A percentile compares a stretch with the other conserved stretches of the same genome.
Evolutionary conservation across 2,888 invertebrate genomes (phyloP).

Genomic region (Amblyjoppa fuscipennis): DNA sequence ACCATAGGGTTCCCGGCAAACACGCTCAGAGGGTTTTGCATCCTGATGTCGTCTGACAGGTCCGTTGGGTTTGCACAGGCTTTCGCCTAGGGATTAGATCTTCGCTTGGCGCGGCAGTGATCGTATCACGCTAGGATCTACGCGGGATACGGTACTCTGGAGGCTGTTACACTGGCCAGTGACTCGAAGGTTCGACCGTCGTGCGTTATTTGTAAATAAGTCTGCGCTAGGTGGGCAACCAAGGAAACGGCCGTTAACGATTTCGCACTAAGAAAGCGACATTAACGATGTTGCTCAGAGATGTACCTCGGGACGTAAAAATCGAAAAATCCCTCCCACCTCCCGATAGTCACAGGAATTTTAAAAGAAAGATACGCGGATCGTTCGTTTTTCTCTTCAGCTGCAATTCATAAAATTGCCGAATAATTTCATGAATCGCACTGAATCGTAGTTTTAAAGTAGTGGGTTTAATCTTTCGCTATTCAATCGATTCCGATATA

Average conservation of each 20-base stretch:
- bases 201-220: not conserved
- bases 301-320: not conserved
- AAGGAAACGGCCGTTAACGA: not conserved
- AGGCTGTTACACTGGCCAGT: not conserved
- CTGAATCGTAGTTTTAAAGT: too few relatives aligned
- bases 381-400: too few relatives aligned
- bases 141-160: constrained; percentile 8
- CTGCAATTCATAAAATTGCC: too few relatives aligned
- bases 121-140: constrained; percentile 26
- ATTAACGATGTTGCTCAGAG: not conserved
- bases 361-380: too few relatives aligned
- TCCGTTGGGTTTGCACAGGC: constrained; percentile 60
- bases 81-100: constrained; percentile 65
- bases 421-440: too few relatives aligned
- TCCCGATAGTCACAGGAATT: too few relatives aligned
- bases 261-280: not conserved
- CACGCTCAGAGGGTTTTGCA: constrained; percentile 66
- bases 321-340: not conserved
- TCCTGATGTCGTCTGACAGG: constrained; percentile 69
- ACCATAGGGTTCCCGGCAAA: constrained; percentile 69
- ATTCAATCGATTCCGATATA: not conserved
- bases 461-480: not conserved
- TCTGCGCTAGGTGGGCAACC: not conserved
- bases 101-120: constrained; percentile 42
- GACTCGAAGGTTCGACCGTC: not conserved